phyloP scores from a whole-genome alignment of 2,888 invertebrate genomes.

The Caenorhabditis wallacei region DNA sequence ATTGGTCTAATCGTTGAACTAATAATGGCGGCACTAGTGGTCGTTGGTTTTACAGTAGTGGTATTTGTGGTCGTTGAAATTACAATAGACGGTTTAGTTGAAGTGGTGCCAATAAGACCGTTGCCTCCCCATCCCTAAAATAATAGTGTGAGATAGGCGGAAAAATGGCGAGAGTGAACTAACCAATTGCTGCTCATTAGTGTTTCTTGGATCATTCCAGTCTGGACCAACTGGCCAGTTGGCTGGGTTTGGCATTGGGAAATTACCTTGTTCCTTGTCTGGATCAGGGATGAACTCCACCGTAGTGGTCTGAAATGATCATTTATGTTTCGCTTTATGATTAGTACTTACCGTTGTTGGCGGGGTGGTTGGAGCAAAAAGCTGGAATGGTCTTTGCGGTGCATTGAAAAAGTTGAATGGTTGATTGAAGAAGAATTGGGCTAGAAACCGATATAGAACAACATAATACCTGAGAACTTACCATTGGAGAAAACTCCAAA shows the following conservation, averaged over 20 bases:
- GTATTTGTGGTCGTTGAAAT: slow-evolving; percentile 24
- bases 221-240: slow-evolving; percentile 72
- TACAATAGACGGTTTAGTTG: slow-evolving; percentile 32
- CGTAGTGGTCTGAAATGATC: slow-evolving; percentile 54
- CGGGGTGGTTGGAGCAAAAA: slow-evolving; percentile 42
- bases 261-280: slow-evolving; percentile 67
- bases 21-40: slow-evolving; percentile 14
- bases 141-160: background rate
- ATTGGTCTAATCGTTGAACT: slow-evolving; percentile 30
- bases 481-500: slow-evolving; percentile 8
- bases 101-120: slow-evolving; percentile 46
- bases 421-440: slow-evolving; percentile 62
- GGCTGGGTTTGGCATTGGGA: slow-evolving; percentile 66
- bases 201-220: slow-evolving; percentile 72
- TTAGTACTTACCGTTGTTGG: slow-evolving; percentile 17
- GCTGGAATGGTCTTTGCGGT: slow-evolving; percentile 49
- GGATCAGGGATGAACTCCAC: slow-evolving; percentile 66
- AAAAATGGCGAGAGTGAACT: background rate
- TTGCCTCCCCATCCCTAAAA: slow-evolving; percentile 68
- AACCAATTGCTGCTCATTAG: slow-evolving; percentile 50
- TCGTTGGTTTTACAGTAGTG: slow-evolving; percentile 14
- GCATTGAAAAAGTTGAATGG: slow-evolving; percentile 56
- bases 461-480: slow-evolving; percentile 1
- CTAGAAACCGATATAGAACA: slow-evolving; percentile 8
- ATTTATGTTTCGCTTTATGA: background rate